phyloP scores from a whole-genome alignment of 1,140 invertebrate genomes.

The Drosophila tropicalis region DNA sequence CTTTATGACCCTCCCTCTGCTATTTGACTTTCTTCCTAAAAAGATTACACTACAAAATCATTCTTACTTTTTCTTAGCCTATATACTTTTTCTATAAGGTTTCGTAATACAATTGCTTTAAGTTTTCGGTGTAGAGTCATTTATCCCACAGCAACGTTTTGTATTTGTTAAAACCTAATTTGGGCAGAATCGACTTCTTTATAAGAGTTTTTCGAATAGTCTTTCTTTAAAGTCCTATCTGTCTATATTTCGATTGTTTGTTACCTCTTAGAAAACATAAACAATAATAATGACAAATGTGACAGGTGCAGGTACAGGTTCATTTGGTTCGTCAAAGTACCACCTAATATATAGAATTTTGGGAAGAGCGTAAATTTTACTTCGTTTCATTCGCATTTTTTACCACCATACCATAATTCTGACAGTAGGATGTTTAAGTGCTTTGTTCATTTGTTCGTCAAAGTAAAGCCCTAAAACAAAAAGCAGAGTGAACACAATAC shows the following conservation, averaged over 20 bases:
- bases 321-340: too few species aligned
- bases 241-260: too few species aligned
- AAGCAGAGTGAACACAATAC: constrained; percentile 45
- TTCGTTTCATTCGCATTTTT: constrained; percentile 12
- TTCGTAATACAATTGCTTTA: neutral
- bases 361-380: neutral
- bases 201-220: too few species aligned
- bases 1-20: too few species aligned
- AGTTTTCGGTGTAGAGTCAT: neutral
- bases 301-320: constrained; percentile 9
- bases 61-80: neutral
- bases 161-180: too few species aligned
- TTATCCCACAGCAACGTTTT: too few species aligned
- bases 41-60: neutral
- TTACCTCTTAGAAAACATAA: too few species aligned
- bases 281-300: neutral
- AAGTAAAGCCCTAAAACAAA: constrained; percentile 17
- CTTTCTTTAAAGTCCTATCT: too few species aligned
- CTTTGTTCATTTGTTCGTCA: neutral
- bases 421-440: constrained; percentile 5
- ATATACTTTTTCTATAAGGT: neutral
- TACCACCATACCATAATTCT: neutral
- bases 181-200: too few species aligned
- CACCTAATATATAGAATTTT: neutral
- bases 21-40: too few species aligned